These are phyloP conservation scores for Prionailurus viverrinus DNA, from an alignment of 2,113 vertebrate species.

Conservation along the genomic window DNA sequence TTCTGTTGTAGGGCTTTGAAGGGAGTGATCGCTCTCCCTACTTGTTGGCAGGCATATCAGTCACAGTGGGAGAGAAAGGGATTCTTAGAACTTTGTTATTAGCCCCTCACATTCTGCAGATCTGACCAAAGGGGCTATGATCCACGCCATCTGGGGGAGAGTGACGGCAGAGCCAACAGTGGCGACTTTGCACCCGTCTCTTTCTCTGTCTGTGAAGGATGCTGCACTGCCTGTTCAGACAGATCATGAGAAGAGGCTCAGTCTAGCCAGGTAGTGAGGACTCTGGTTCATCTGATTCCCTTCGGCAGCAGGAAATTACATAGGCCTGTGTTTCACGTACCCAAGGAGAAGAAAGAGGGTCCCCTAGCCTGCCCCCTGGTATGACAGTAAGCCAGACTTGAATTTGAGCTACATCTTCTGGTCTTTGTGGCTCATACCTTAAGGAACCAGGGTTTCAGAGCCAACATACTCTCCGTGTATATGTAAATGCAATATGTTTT, in stretches of 20 bases:
- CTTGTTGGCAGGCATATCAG: neutral
- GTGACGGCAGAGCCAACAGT: neutral
- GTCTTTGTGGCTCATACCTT: neutral
- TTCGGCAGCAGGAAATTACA: neutral
- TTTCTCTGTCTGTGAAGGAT: neutral
- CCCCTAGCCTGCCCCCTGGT: rapidly evolving
- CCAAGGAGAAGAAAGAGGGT: neutral
- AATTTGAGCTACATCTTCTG: neutral
- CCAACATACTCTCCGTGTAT: neutral
- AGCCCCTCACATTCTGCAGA: neutral
- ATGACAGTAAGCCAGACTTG: neutral
- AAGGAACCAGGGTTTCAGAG: neutral
- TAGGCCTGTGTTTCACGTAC: neutral
- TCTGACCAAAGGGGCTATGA: neutral
- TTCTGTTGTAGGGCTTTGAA: neutral
- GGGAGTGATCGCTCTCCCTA: neutral
- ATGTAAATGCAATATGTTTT: neutral
- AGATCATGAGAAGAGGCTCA: neutral
- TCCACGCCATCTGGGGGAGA: neutral
- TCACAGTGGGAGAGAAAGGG: neutral
- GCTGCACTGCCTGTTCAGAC: neutral
- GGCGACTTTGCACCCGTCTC: neutral
- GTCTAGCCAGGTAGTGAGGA: neutral
- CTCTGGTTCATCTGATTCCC: neutral
- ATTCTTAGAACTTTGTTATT: neutral